Conservation (phyloP, 2,113 vertebrate species). For the Perca schrenkii region DNA sequence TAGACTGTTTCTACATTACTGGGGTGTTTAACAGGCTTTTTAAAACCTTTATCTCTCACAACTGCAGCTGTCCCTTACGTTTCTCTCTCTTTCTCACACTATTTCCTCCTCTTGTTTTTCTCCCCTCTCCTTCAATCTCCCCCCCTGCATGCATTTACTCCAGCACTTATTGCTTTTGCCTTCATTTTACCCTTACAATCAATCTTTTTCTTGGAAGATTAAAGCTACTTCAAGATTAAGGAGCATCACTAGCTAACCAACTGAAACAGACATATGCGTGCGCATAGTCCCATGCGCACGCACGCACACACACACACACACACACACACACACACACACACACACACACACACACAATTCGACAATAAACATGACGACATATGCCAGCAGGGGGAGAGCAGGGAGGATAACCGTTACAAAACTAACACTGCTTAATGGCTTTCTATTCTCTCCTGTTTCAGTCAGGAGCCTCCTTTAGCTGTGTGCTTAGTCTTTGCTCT, state of each 20-base stretch:
- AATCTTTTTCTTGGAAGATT: constrained; percentile 36
- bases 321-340: constrained; percentile 36
- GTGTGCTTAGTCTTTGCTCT: constrained; percentile 51
- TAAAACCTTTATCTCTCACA: constrained; percentile 13
- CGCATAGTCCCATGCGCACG: not conserved
- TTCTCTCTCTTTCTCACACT: not conserved
- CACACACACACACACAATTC: constrained; percentile 37
- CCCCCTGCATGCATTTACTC: constrained; percentile 16
- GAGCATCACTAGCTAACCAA: constrained; percentile 33
- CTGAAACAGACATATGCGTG: constrained; percentile 12
- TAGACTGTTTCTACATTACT: constrained; percentile 16
- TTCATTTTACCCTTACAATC: constrained; percentile 30
- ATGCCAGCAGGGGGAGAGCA: constrained; percentile 64
- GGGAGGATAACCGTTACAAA: constrained; percentile 76
- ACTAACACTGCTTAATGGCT: constrained; percentile 77
- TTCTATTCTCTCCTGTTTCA: constrained; percentile 79
- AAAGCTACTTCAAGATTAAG: constrained; percentile 55
- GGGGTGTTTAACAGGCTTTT: constrained; percentile 47
- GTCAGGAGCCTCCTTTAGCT: constrained; percentile 67
- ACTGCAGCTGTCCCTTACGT: constrained; percentile 1
- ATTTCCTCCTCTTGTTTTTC: not conserved
- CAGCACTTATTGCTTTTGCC: not conserved
- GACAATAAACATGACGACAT: constrained; percentile 58
- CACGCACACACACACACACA: constrained; percentile 24
- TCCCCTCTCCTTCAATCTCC: constrained; percentile 8